Conservation (phyloP, 1,140 invertebrate genomes). For the Drosophila baimaii region DNA sequence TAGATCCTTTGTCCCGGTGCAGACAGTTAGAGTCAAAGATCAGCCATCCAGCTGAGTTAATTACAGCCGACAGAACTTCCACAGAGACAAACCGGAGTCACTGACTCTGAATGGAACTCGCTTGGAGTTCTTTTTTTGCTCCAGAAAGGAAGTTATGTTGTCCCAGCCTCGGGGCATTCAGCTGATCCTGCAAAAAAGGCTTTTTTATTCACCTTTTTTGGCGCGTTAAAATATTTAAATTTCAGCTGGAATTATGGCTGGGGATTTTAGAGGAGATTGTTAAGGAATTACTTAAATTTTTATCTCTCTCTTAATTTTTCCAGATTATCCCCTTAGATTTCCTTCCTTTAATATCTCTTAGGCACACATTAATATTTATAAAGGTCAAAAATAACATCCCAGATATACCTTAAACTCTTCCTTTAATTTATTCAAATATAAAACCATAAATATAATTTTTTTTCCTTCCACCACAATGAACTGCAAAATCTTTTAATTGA, state of each 20-base stretch:
- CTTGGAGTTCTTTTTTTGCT: slow-evolving; percentile 21
- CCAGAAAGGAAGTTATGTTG: slow-evolving; percentile 53
- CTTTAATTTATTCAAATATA: slow-evolving; percentile 10
- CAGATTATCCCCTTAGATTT: neutral
- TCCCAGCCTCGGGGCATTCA: slow-evolving; percentile 56
- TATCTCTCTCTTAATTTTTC: neutral
- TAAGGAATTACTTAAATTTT: neutral
- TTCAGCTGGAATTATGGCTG: neutral
- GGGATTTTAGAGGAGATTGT: neutral
- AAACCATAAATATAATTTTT: slow-evolving; percentile 23
- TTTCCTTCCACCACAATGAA: slow-evolving; percentile 28
- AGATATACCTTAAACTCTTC: neutral
- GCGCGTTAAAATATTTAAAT: slow-evolving; percentile 40
- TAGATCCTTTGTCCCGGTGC: slow-evolving; percentile 68
- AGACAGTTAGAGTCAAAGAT: slow-evolving; percentile 81
- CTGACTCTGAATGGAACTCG: slow-evolving; percentile 48
- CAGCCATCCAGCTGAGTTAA: slow-evolving; percentile 82
- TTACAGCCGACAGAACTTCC: slow-evolving; percentile 71
- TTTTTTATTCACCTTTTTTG: slow-evolving; percentile 23
- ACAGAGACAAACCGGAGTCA: slow-evolving; percentile 51
- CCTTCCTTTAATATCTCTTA: neutral
- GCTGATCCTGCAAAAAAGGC: slow-evolving; percentile 29
- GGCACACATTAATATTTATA: neutral
- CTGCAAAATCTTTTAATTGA: slow-evolving; percentile 36
- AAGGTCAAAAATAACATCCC: neutral